Percentiles rank a stretch among this genome's conserved stretches.
These are phyloP conservation scores for Chrysochloris asiatica DNA, from an alignment of 2,113 vertebrate genomes.

Conservation along the genomic window DNA sequence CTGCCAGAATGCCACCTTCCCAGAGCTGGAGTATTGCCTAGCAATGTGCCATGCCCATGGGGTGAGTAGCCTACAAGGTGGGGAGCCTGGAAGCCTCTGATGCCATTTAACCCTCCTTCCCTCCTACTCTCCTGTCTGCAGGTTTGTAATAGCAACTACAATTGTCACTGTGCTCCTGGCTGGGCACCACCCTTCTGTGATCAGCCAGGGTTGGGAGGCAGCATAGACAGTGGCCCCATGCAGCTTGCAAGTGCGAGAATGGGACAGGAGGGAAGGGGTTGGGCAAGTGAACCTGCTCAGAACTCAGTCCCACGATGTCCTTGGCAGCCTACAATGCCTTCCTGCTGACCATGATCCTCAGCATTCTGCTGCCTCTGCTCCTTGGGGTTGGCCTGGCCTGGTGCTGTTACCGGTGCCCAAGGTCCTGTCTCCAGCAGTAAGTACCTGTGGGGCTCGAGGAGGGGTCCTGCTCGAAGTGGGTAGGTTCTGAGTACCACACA, in stretches of 20 bases:
- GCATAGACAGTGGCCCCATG: constrained; percentile 94
- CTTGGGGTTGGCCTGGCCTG: constrained; percentile 83
- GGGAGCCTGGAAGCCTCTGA: not conserved
- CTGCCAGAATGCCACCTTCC: constrained; percentile 92
- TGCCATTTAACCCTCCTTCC: not conserved
- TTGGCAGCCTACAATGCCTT: constrained; percentile 84
- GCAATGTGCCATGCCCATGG: constrained; percentile 85
- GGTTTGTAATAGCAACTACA: constrained; percentile 97
- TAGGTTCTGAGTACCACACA: constrained; percentile 42
- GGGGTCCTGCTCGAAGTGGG: constrained; percentile 76
- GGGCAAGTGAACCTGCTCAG: not conserved
- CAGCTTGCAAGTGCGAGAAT: constrained; percentile 88
- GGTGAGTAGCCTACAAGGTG: constrained; percentile 72
- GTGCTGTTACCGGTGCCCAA: constrained; percentile 88
- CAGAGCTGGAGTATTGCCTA: constrained; percentile 90
- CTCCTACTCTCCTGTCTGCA: constrained; percentile 68
- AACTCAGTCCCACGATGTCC: not conserved
- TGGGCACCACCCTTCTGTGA: constrained; percentile 95
- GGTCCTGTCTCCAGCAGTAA: constrained; percentile 84
- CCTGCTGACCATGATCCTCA: constrained; percentile 84
- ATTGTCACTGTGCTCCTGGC: constrained; percentile 93
- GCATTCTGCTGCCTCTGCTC: constrained; percentile 90
- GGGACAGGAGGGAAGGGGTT: accelerated
- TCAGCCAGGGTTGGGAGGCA: constrained; percentile 92
- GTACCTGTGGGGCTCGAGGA: constrained; percentile 85